These are phyloP conservation scores for Propithecus deckenii DNA, from an alignment of 2,797 vertebrate species.

Conservation along the genomic window DNA sequence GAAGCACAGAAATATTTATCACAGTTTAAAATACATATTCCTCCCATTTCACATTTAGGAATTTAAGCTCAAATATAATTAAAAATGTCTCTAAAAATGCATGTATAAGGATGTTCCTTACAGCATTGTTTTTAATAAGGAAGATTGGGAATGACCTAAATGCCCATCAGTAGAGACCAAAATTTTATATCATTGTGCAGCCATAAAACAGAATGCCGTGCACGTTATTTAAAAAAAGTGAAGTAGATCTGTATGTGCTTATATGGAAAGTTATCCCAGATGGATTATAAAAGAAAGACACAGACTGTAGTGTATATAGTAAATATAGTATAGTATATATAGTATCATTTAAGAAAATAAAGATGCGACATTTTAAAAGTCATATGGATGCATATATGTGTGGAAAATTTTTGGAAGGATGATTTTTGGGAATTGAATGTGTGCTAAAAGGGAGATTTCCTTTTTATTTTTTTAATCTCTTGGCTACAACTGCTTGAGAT, in stretches of 20 bases:
- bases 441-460: neutral
- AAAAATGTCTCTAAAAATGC: neutral
- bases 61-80: neutral
- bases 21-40: neutral
- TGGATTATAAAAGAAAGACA: neutral
- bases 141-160: neutral
- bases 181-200: neutral
- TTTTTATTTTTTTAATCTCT: neutral
- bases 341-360: neutral
- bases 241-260: neutral
- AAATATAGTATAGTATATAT: too few species aligned
- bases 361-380: neutral
- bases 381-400: rapidly evolving
- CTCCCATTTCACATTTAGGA: neutral
- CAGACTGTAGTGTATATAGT: neutral
- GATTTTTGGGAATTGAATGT: neutral
- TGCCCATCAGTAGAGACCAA: neutral
- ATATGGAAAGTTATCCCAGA: neutral
- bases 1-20: neutral
- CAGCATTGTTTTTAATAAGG: neutral
- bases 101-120: neutral
- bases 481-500: too few species aligned
- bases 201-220: neutral
- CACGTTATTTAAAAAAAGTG: neutral
- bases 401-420: neutral